These are phyloP conservation scores for Amphiprion clarkii DNA, from an alignment of 2,797 vertebrate genomes.

Conservation along the genomic window DNA sequence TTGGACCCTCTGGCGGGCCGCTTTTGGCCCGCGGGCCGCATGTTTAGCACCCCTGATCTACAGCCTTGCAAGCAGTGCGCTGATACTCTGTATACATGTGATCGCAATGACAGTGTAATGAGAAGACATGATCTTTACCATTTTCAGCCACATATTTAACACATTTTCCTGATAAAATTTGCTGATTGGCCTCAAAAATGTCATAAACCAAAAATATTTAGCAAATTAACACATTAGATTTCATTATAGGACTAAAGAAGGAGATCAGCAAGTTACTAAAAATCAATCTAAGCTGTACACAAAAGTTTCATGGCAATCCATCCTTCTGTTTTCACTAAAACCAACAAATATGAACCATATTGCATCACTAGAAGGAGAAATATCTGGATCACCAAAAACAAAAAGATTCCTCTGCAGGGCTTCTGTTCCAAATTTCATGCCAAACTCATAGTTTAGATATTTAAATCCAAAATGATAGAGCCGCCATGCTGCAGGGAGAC, in stretches of 20 bases:
- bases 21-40: too few species aligned
- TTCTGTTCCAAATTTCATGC: background rate
- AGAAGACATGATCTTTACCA: background rate
- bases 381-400: background rate
- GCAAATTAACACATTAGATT: background rate
- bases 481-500: too few species aligned
- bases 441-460: background rate
- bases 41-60: too few species aligned
- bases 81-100: background rate
- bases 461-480: background rate
- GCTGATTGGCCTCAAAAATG: background rate
- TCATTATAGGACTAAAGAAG: background rate
- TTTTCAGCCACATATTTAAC: background rate
- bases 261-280: background rate
- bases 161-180: background rate
- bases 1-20: too few species aligned
- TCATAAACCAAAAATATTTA: background rate
- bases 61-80: background rate
- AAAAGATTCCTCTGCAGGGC: background rate
- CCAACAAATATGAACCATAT: background rate
- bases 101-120: too few species aligned
- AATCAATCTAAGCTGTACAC: background rate
- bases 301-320: background rate
- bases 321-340: background rate
- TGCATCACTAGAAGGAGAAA: background rate